phyloP scores from a whole-genome alignment of 2,113 vertebrate genomes.

The Formicarius rufipectus region DNA sequence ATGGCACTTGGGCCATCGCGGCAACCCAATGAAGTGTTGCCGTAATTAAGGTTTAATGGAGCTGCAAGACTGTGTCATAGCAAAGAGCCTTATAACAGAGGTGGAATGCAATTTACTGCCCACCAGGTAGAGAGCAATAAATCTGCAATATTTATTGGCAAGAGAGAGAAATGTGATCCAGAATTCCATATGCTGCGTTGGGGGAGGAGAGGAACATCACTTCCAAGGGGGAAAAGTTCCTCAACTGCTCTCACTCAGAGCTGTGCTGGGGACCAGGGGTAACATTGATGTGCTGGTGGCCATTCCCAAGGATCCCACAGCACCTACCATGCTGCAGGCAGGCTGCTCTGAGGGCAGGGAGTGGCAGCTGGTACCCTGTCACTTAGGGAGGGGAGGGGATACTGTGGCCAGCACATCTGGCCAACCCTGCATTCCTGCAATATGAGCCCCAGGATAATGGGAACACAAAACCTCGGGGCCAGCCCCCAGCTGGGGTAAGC shows the following conservation, averaged over 20 bases:
- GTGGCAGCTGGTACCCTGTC: conserved; percentile 19
- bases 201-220: conserved; percentile 62
- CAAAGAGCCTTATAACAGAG: conserved; percentile 74
- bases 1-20: neutral
- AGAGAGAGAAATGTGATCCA: conserved; percentile 69
- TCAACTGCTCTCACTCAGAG: neutral
- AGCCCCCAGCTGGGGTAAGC: conserved; percentile 27
- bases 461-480: conserved; percentile 38
- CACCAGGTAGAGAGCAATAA: conserved; percentile 62
- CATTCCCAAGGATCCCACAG: neutral
- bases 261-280: neutral
- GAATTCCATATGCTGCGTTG: conserved; percentile 56
- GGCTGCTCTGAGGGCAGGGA: neutral
- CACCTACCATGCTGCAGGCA: neutral
- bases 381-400: neutral
- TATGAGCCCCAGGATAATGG: conserved; percentile 35
- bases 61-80: conserved; percentile 67
- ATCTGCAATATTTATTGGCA: conserved; percentile 75
- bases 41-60: conserved; percentile 77
- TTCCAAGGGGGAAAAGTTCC: conserved; percentile 30
- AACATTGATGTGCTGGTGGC: neutral
- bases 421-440: conserved; percentile 50
- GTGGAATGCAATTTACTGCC: conserved; percentile 75
- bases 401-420: conserved; percentile 47
- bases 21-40: conserved; percentile 72